Evolutionary conservation across 2,797 vertebrate species (phyloP).

Genomic region (Hydrolagus colliei): DNA sequence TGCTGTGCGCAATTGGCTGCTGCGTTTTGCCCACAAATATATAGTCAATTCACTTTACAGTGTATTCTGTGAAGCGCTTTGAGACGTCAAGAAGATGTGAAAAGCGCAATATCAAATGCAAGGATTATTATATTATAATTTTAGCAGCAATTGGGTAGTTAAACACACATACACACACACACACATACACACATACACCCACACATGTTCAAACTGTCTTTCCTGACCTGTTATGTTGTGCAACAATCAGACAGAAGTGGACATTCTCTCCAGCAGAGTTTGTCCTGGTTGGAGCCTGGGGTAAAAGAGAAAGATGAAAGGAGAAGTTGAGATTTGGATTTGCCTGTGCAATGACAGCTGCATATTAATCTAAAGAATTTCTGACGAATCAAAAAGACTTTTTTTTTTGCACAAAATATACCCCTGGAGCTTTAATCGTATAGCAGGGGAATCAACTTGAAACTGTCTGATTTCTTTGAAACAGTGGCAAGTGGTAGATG

Average conservation of each 20-base stretch:
- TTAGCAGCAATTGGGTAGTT: background rate
- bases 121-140: background rate
- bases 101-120: too few relatives aligned
- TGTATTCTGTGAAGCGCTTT: too few relatives aligned
- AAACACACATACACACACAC: background rate
- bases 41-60: too few relatives aligned
- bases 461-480: constrained; percentile 98
- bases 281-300: constrained; percentile 64
- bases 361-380: constrained; percentile 96
- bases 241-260: constrained; percentile 45
- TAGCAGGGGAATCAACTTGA: constrained; percentile 79
- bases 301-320: constrained; percentile 87
- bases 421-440: constrained; percentile 79
- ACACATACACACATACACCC: background rate
- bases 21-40: too few relatives aligned
- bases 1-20: too few relatives aligned
- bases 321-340: constrained; percentile 70
- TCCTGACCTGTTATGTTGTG: constrained; percentile 44
- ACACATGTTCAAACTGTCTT: constrained; percentile 13
- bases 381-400: constrained; percentile 94
- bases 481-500: constrained; percentile 76
- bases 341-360: constrained; percentile 89
- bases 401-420: constrained; percentile 71
- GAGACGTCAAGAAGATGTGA: too few relatives aligned
- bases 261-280: constrained; percentile 49